Evolutionary conservation across 2,113 vertebrate species (phyloP), one percentile per base, ranked within the genome.

Genomic region (Tachysurus fulvidraco): DNA sequence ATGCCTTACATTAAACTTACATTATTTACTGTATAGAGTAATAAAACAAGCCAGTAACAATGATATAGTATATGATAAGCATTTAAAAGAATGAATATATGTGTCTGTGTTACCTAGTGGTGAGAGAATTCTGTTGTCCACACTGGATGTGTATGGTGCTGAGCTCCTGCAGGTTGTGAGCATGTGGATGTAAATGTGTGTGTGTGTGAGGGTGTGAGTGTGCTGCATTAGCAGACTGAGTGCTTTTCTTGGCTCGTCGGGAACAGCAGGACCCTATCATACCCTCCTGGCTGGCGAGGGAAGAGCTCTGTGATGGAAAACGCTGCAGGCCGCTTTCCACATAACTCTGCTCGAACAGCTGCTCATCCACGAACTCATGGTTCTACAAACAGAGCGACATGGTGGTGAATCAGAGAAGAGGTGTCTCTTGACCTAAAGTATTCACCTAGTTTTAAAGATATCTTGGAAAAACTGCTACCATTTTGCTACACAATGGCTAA

Each of bases 71-170:
- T 55, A 79, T 25, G 17, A 19, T 59, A 62, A n/a, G 6, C 54
- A n/a, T n/a, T 44, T 44, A 44, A 10, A 16, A 84, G 44, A 25
- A 14, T 59, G 54, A 87, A 50, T 57, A 23, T 9, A 78, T 54
- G 36, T 83, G 19, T 17, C 17, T 74, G 3, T 5, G 9, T 88
- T 83, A 99, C 98, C 98, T 99, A 90, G 97, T 96, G 54, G 95
- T 98, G 83, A 98, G 97, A 0, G 97, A 96, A 78, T 96, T 96
- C 92, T 96, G 96, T 91, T 97, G 95, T 0, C 95, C 95, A 92
- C 96, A 96, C 91, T 97, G 98, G 94, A 99, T 99, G 92, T 99
- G 98, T 92, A 99, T 97, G 86, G 98, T 97, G 94, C 98, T 99
- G 93, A 99, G 98, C 94, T 99, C 98, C 92, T 99, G 98, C 93